Base-by-base conservation (phyloP, 2,113 vertebrate genomes). In the Crotalus tigris region DNA sequence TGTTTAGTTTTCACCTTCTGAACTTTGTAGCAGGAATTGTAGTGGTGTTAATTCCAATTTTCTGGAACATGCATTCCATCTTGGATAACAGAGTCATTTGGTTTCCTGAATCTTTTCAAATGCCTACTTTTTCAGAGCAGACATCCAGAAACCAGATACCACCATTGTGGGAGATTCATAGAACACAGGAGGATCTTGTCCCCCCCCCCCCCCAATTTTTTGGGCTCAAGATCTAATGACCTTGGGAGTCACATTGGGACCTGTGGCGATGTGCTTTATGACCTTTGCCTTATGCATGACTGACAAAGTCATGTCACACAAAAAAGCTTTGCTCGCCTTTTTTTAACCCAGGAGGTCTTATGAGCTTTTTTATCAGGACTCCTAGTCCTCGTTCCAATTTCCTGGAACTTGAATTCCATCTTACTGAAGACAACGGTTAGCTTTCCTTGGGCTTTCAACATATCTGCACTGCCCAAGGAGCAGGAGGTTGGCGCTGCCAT, bases 1-100 rank as follows among this genome's bases (percentile, higher is more conserved):
- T 15, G 4, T 69, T 33, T 33, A 69, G 5, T 15, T 13, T 69
- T 33, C 64, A 69, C 13, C 29, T 39, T 5, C 69, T 98, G 58
- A 97, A 96, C 49, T 29, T 96, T 19, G 33, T 98, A 23, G 95
- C 97, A 0, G 97, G 93, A 0, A 46, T 75, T 0, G 69, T 39
- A 39, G 39, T 95, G 12, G 90, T 94, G n/a, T 46, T 97, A 85
- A 96, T 98, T 58, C 94, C 98, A 1, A 93, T 98, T 87, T 88
- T 85, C n/a, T 98, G 97, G 97, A 98, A 97, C 95, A 93, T 98
- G 93, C 95, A 39, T 85, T 95, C 97, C 0, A 92, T 98, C 57
- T 86, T 97, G n/a, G 89, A 90, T 90, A 98, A 98, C 87, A 64
- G 51, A 17, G 95, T 94, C n/a, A 98, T 98, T 91, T 81, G 39